These are phyloP conservation scores for Brachypteracias leptosomus DNA, from an alignment of 2,113 vertebrate species.

Conservation along the genomic window DNA sequence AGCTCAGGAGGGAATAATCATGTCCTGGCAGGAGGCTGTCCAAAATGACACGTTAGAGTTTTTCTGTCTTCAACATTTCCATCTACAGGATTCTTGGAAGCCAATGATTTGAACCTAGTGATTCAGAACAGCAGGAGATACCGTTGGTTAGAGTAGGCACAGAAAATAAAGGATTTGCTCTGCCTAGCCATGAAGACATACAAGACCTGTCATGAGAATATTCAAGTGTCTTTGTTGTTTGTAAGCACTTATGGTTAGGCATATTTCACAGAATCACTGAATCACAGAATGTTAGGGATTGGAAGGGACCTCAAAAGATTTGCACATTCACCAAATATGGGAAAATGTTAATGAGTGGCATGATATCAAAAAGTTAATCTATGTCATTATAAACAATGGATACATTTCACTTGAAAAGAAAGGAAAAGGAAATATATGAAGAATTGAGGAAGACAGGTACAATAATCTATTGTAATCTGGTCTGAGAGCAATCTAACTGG, in stretches of 20 bases:
- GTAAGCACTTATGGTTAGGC: background rate
- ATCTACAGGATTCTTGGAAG: background rate
- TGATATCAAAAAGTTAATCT: background rate
- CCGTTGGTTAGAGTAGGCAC: background rate
- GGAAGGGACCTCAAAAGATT: too few species aligned
- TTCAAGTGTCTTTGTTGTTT: background rate
- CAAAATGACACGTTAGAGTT: conserved; percentile 41
- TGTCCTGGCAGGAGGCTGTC: conserved; percentile 31
- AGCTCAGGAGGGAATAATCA: conserved; percentile 3
- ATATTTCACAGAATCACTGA: too few species aligned
- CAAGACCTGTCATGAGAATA: background rate
- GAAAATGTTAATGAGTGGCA: background rate
- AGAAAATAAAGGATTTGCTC: background rate
- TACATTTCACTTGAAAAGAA: background rate
- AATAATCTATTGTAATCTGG: background rate
- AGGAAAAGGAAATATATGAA: background rate
- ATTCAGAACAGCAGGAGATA: conserved; percentile 54
- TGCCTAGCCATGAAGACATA: background rate
- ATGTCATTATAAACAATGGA: background rate
- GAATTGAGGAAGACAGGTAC: background rate
- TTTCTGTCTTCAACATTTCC: background rate
- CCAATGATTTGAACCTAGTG: conserved; percentile 16
- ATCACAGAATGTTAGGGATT: too few species aligned
- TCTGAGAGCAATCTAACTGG: background rate
- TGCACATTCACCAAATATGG: background rate